Percentiles rank a stretch among this genome's conserved stretches.
phyloP scores from a whole-genome alignment of 2,797 vertebrate genomes.

The Hapalemur alaotrensis region DNA sequence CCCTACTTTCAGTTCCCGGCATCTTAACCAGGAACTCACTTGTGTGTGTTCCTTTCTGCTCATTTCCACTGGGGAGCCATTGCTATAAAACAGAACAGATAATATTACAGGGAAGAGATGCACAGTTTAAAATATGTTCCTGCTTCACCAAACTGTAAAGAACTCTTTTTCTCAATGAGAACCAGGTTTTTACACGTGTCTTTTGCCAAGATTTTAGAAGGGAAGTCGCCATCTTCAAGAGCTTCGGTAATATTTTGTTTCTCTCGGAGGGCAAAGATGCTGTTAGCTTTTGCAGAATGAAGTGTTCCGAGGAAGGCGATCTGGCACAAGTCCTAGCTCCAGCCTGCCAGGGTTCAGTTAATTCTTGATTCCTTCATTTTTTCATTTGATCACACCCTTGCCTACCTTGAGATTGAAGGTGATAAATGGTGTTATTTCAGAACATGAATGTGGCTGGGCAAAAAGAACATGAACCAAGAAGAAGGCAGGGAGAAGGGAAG shows the following conservation, averaged over 20 bases:
- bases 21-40: not conserved
- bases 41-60: not conserved
- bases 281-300: not conserved
- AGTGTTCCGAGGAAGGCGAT: not conserved
- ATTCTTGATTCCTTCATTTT: not conserved
- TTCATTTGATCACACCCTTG: not conserved
- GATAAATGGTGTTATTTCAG: not conserved
- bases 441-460: not conserved
- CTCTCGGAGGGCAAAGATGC: accelerated
- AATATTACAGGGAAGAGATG: not conserved
- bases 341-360: not conserved
- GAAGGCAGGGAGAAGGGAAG: not conserved
- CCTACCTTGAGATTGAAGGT: not conserved
- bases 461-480: not conserved
- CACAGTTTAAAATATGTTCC: not conserved
- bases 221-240: not conserved
- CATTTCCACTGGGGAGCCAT: not conserved
- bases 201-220: not conserved
- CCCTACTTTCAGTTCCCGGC: not conserved
- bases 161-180: not conserved
- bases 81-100: not conserved
- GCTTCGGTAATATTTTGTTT: not conserved
- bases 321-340: not conserved
- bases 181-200: not conserved
- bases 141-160: not conserved